Base-by-base conservation (phyloP, 2,888 invertebrate species). In the Gastrophysa polygoni region DNA sequence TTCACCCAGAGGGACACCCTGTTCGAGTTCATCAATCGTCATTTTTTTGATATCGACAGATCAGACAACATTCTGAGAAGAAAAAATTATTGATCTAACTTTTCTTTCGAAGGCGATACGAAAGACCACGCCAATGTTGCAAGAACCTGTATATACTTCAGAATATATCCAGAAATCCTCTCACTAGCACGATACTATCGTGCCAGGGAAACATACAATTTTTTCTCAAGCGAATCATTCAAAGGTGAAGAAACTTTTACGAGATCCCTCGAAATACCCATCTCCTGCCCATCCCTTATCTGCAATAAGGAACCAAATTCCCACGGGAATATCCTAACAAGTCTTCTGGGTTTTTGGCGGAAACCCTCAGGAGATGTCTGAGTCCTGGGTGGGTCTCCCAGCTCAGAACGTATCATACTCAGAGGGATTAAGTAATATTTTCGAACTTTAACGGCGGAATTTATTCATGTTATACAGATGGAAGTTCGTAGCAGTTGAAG, bases 311-410 rank as follows among this genome's bases (percentile, higher is more conserved):
- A 75, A 68, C 61, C 69, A 69, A 80, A 81, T 81, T 81, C 80
- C 80, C 68, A 75, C 72, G 73, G 81, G 78, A 75, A 77, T 79
- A 74, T 78, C 76, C 73, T 76, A 80, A 79, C 77, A 79, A 78
- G 77, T 80, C 80, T 77, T 78, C 72, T 70, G 81, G 80, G 79
- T 77, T 70, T 74, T 73, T 68, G 69, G 62, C 70, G 55, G 71
- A 75, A 72, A 72, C 68, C 76, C 80, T 78, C 79, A 61, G 61
- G 78, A 78, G 78, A 69, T 69, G 66, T 66, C 66, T 59, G 74
- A 72, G 72, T 73, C 72, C 69, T 57, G 71, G 73, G 71, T 59
- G 67, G 54, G 73, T 73, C 76, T 74, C 75, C 51, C 75, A 73
- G 77, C 67, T 69, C 67, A 47, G 48, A 61, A 64, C 67, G 67